phyloP scores from a whole-genome alignment of 2,797 vertebrate genomes.

The Centroberyx gerrardi region DNA sequence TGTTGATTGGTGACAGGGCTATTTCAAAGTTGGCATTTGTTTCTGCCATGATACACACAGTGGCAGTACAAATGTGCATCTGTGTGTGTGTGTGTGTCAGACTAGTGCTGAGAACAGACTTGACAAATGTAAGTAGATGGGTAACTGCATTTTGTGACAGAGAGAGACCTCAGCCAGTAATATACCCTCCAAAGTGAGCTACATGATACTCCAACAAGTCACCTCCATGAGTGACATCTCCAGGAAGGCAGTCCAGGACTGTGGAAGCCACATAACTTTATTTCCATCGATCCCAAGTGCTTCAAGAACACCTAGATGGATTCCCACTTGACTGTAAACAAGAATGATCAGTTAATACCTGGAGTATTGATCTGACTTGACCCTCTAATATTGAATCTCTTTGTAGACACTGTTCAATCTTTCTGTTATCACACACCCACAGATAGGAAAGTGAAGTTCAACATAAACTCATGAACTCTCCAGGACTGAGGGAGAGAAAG shows the following conservation, averaged over 20 bases:
- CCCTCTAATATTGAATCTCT: constrained; percentile 64
- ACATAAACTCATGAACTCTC: constrained; percentile 17
- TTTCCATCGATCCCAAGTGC: constrained; percentile 73
- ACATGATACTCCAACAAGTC: constrained; percentile 40
- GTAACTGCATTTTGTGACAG: constrained; percentile 35
- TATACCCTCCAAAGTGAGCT: constrained; percentile 23
- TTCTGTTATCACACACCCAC: constrained; percentile 61
- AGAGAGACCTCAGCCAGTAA: constrained; percentile 25
- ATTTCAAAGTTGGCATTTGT: constrained; percentile 42
- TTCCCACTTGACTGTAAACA: constrained; percentile 72
- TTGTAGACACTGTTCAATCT: constrained; percentile 65
- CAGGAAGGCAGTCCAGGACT: constrained; percentile 55
- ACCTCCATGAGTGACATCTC: constrained; percentile 54
- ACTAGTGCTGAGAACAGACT: constrained; percentile 22
- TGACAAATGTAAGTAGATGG: constrained; percentile 42
- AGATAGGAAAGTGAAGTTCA: constrained; percentile 48
- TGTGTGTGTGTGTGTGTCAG: constrained; percentile 21
- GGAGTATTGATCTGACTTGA: constrained; percentile 68
- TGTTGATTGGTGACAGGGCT: constrained; percentile 44
- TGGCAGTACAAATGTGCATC: not conserved
- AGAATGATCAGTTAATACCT: constrained; percentile 77
- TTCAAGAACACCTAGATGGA: constrained; percentile 60
- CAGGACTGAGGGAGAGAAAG: constrained; percentile 12
- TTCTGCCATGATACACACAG: not conserved
- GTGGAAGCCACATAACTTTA: constrained; percentile 71